Evolutionary conservation across 1,140 invertebrate species (phyloP), one percentile per base, ranked within the genome.

Genomic region (Bombus affinis): DNA sequence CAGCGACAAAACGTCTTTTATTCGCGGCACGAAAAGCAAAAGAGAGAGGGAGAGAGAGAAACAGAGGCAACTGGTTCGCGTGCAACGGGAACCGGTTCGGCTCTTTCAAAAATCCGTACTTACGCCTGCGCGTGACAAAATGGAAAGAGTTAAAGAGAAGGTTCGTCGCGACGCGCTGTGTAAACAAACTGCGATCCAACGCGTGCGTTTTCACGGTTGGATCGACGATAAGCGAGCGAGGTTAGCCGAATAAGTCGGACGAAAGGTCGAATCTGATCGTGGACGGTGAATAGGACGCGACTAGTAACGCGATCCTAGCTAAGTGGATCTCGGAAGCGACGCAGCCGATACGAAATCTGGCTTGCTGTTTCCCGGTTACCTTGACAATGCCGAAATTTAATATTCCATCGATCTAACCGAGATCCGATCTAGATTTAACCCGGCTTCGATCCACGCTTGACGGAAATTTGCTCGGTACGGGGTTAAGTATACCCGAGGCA

Each of bases 311-410:
- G 66, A 78, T 84, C 75, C 73, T 9, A 47, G 82, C 71, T 71
- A 47, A 79, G 66, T 84, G 75, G 53, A 62, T 79, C 74, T 78
- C 82, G 32, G 53, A 59, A 59, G 37, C 71, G 65, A 70, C 62
- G 59, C 47, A 72, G 6, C 47, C 9, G 8, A 28, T 15, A 2
- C 25, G 28, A 44, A 25, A 6, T 42, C 6, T 25, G 25, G 12
- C n/a, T 18, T 6, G 22, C 47, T 66, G 4, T 59, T 25, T 22
- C 1, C 28, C 35, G 25, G 25, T 6, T 8, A 25, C 2, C n/a
- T 59, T 18, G 76, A 79, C 72, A 71, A 71, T 53, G 72, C 72
- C 53, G 76, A 72, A 84, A 84, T 79, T 84, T 84, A 84, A 84
- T 79, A 79, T 84, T 62, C 66, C 66, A 37, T 39, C 57, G 83